These are phyloP conservation scores for Trachurus trachurus DNA, from an alignment of 2,797 vertebrate genomes.

Conservation along the genomic window DNA sequence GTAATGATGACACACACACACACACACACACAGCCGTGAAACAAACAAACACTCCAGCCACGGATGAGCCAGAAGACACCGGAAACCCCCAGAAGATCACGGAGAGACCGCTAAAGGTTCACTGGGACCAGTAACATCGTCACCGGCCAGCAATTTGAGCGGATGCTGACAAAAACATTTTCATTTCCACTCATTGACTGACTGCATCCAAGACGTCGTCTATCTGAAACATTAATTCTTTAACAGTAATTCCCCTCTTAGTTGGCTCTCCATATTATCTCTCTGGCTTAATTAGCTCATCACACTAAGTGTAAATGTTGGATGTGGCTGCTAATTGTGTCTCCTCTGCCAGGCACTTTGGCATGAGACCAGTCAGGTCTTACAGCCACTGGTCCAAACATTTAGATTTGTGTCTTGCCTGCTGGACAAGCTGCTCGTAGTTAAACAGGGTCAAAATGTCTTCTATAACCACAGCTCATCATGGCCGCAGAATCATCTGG, in stretches of 20 bases:
- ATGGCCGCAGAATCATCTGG: constrained; percentile 57
- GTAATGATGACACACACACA: constrained; percentile 20
- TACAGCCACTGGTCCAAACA: constrained; percentile 14
- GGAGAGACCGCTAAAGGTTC: constrained; percentile 21
- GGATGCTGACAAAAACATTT: constrained; percentile 29
- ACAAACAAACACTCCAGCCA: constrained; percentile 63
- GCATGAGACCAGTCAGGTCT: constrained; percentile 37
- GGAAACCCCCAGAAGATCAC: constrained; percentile 38
- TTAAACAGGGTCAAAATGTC: constrained; percentile 42
- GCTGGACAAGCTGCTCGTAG: constrained; percentile 42
- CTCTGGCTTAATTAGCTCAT: constrained; percentile 42
- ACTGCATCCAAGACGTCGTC: background rate
- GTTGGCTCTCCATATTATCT: constrained; percentile 15
- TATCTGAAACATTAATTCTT: constrained; percentile 7
- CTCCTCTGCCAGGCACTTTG: constrained; percentile 38
- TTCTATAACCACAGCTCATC: constrained; percentile 30
- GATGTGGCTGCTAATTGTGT: constrained; percentile 9
- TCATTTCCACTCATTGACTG: background rate
- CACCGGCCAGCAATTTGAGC: constrained; percentile 27
- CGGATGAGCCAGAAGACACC: constrained; percentile 14
- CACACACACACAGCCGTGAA: constrained; percentile 3
- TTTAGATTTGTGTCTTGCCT: constrained; percentile 24
- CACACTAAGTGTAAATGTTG: constrained; percentile 28
- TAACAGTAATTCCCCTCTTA: constrained; percentile 23
- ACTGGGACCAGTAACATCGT: constrained; percentile 38